phyloP scores from a whole-genome alignment of 2,113 vertebrate genomes.

The Rhinolophus ferrumequinum region DNA sequence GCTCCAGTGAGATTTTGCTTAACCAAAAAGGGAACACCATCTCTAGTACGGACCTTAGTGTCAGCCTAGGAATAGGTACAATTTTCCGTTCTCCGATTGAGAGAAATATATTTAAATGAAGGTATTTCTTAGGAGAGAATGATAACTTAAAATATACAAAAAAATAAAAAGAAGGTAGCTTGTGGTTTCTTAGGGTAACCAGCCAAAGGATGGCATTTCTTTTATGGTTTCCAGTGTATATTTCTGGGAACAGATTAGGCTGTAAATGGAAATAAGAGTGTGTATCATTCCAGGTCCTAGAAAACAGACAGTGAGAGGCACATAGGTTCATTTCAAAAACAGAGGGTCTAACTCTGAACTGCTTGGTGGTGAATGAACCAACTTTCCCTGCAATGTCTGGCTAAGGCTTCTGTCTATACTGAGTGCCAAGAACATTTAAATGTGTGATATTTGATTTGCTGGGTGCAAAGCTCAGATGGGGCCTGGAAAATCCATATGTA shows the following conservation, averaged over 20 bases:
- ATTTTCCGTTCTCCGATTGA: neutral
- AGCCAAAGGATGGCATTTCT: constrained; percentile 69
- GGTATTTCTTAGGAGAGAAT: neutral
- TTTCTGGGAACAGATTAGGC: constrained; percentile 72
- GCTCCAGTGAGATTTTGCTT: neutral
- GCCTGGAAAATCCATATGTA: constrained; percentile 73
- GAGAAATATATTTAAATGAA: constrained; percentile 8
- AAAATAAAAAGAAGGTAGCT: constrained; percentile 28
- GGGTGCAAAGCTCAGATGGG: constrained; percentile 75
- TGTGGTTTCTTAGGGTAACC: constrained; percentile 36
- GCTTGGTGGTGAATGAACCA: constrained; percentile 63
- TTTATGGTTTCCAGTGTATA: constrained; percentile 27
- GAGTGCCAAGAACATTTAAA: constrained; percentile 79
- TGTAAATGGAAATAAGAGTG: constrained; percentile 62
- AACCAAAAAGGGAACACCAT: neutral
- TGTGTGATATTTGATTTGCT: constrained; percentile 77
- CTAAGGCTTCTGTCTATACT: constrained; percentile 52
- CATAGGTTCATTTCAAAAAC: constrained; percentile 63
- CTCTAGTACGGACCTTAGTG: neutral
- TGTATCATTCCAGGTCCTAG: constrained; percentile 50
- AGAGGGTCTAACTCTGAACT: constrained; percentile 69
- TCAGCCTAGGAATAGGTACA: neutral
- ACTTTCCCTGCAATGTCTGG: constrained; percentile 66
- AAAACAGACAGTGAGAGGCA: constrained; percentile 74
- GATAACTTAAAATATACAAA: neutral